These are phyloP conservation scores for Campylomormyrus tamandua DNA, from an alignment of 2,113 vertebrate species.

Conservation along the genomic window DNA sequence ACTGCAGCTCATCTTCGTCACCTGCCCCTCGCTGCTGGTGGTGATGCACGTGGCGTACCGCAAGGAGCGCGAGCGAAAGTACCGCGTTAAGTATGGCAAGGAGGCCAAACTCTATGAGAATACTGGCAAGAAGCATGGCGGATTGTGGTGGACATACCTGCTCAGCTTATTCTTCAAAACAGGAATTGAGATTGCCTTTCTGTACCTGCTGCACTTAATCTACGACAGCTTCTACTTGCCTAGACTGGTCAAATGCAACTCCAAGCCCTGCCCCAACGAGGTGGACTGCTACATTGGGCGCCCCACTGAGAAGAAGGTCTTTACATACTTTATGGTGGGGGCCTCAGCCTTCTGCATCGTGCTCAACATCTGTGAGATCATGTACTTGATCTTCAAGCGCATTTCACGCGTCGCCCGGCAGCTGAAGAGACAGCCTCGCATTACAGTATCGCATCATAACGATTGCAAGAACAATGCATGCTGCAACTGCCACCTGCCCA, in stretches of 20 bases:
- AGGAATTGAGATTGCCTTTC: slow-evolving; percentile 62
- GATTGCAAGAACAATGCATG: slow-evolving; percentile 38
- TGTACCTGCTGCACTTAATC: slow-evolving; percentile 72
- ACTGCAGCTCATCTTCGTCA: slow-evolving; percentile 67
- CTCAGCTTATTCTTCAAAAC: slow-evolving; percentile 75
- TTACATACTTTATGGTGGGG: slow-evolving; percentile 81
- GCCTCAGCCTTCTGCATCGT: slow-evolving; percentile 71
- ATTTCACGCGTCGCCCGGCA: slow-evolving; percentile 36
- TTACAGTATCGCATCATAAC: rapidly evolving
- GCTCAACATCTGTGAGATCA: slow-evolving; percentile 73
- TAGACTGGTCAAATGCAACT: slow-evolving; percentile 64
- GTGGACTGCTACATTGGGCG: slow-evolving; percentile 79
- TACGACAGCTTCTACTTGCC: slow-evolving; percentile 74
- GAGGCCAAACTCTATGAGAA: slow-evolving; percentile 51
- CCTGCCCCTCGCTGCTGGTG: slow-evolving; percentile 71
- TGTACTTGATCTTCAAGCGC: slow-evolving; percentile 71
- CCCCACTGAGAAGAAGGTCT: slow-evolving; percentile 78
- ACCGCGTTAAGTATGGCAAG: slow-evolving; percentile 53
- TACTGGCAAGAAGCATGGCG: slow-evolving; percentile 63
- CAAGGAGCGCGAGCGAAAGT: slow-evolving; percentile 62
- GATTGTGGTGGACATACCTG: slow-evolving; percentile 69
- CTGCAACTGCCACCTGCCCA: slow-evolving; percentile 27
- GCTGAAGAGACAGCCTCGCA: slow-evolving; percentile 14
- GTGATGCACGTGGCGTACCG: slow-evolving; percentile 78
- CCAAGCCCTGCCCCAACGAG: slow-evolving; percentile 65